Evolutionary conservation across 2,888 invertebrate species (phyloP).

Genomic region (Syrphus vitripennis): DNA sequence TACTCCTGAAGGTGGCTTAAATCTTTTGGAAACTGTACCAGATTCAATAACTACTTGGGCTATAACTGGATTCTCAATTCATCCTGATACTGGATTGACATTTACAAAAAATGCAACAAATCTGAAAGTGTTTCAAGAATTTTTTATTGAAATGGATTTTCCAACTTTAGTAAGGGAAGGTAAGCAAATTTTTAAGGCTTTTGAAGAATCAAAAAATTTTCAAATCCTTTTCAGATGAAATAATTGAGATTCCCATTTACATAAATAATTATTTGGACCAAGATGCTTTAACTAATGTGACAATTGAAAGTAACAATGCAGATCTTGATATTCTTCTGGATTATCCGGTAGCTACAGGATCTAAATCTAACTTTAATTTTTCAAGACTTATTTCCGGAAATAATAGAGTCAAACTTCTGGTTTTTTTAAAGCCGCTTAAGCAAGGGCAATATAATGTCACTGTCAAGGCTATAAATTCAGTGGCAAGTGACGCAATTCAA

Average conservation of each 20-base stretch:
- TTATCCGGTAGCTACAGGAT: background rate
- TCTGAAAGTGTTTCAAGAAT: conserved; percentile 88
- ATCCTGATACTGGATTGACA: conserved; percentile 88
- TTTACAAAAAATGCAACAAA: conserved; percentile 82
- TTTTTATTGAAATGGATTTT: conserved; percentile 88
- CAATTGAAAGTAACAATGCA: conserved; percentile 84
- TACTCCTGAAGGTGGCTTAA: conserved; percentile 74
- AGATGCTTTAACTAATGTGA: conserved; percentile 85
- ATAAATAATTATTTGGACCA: conserved; percentile 88
- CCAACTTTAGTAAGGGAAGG: conserved; percentile 89
- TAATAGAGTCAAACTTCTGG: conserved; percentile 78
- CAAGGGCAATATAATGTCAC: conserved; percentile 87
- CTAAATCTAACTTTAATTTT: background rate
- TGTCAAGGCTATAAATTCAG: conserved; percentile 83
- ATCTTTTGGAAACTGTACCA: conserved; percentile 84
- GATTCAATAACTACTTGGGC: conserved; percentile 91
- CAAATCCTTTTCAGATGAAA: conserved; percentile 83
- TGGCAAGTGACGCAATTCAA: conserved; percentile 83
- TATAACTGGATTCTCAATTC: conserved; percentile 89
- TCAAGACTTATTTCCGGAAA: conserved; percentile 7
- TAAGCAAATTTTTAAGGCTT: background rate
- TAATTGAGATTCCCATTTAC: conserved; percentile 87
- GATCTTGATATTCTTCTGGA: conserved; percentile 74
- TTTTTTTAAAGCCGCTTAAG: conserved; percentile 87
- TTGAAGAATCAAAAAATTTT: background rate